phyloP scores from a whole-genome alignment of 2,113 vertebrate species.

The Equus przewalskii region DNA sequence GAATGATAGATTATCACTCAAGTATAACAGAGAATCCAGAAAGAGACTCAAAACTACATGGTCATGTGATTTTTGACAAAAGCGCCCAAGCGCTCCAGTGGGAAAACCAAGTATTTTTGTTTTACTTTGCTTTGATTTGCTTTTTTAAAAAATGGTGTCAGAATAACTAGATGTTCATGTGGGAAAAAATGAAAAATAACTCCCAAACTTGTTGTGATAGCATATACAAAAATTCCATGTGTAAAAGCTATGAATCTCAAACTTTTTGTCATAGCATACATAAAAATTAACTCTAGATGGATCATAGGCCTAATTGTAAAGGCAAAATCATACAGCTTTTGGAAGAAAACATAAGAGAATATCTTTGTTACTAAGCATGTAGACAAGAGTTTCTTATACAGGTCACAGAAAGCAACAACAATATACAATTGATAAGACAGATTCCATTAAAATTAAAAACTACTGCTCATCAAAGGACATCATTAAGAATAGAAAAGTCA shows the following conservation, averaged over 20 bases:
- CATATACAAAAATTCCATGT: neutral
- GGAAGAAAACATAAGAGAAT: neutral
- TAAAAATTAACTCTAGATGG: neutral
- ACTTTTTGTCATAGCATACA: neutral
- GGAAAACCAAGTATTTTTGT: slow-evolving; percentile 10
- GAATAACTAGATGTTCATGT: neutral
- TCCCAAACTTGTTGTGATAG: neutral
- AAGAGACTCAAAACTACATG: neutral
- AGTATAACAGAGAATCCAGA: neutral
- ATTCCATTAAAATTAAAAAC: neutral
- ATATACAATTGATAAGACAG: slow-evolving; percentile 8
- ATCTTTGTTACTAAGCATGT: neutral
- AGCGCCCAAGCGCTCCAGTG: neutral
- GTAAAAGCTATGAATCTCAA: slow-evolving; percentile 30
- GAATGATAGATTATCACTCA: neutral
- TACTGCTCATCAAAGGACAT: neutral
- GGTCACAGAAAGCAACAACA: neutral
- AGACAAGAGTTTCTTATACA: slow-evolving; percentile 8
- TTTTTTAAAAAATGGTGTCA: neutral
- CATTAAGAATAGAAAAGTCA: neutral
- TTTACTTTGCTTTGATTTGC: neutral
- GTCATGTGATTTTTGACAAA: slow-evolving; percentile 1
- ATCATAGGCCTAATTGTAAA: neutral
- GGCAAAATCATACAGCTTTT: neutral
- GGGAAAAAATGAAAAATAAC: neutral